Base-by-base conservation (phyloP, 2,113 vertebrate genomes). In the Polyodon spathula region DNA sequence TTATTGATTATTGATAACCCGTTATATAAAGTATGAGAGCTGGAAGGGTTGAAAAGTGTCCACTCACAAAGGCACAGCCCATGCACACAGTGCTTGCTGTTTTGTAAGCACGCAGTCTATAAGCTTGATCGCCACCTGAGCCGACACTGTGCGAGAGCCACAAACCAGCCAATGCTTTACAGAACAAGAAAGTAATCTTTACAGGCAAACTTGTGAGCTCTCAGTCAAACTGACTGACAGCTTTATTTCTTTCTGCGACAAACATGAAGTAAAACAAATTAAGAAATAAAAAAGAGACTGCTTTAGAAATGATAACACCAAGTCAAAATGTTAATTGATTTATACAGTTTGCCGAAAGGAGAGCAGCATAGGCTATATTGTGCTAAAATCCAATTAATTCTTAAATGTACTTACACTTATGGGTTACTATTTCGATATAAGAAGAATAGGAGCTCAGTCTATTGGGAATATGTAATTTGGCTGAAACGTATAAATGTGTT, bases 301-400 rank as follows among this genome's bases (percentile, higher is more conserved):
- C 46, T 56, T 64, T 60, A 66, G 39, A 42, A 48, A 65, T 56
- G 17, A 27, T 7, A 58, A 60, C 37, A 17, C 9, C 72, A 64
- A 64, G 56, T 69, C 59, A 63, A 43, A 52, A 14, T 48, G 15
- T 46, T 76, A 75, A 81, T 79, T 71, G 74, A 76, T 80, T 81
- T 62, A 41, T 70, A 77, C 70, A 68, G 72, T 73, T 62, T 51
- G 64, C 16, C 11, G 43, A 69, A 59, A 41, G 50, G 17, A 57
- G 46, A 37, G 27, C 63, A n/a, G 51, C 55, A 39, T 17, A n/a
- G 39, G 15, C 5, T 12, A 6, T n/a, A n/a, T n/a, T n/a, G n/a
- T n/a, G n/a, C n/a, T n/a, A n/a, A n/a, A n/a, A n/a, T n/a, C n/a
- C n/a, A n/a, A n/a, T n/a, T n/a, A n/a, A n/a, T n/a, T n/a, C n/a